These are phyloP conservation scores for Nipponia nippon DNA, from an alignment of 2,113 vertebrate species.

Conservation along the genomic window DNA sequence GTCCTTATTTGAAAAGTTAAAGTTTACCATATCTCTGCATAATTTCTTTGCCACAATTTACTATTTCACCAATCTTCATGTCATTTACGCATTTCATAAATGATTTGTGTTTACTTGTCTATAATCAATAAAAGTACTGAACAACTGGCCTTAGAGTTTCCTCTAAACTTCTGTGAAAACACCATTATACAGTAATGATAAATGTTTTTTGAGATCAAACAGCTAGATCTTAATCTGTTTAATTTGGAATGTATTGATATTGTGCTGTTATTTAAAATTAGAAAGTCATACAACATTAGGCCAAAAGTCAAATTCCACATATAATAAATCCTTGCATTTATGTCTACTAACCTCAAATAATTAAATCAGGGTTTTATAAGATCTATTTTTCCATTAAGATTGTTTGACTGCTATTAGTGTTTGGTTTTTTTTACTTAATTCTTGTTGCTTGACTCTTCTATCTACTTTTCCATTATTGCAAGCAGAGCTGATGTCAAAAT, in stretches of 20 bases:
- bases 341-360: neutral
- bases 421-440: neutral
- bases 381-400: neutral
- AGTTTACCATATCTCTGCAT: neutral
- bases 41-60: neutral
- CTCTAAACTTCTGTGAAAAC: neutral
- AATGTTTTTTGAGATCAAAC: neutral
- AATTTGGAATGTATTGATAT: neutral
- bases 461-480: neutral
- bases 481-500: neutral
- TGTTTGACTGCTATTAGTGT: neutral
- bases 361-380: neutral
- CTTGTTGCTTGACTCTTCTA: neutral
- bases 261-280: neutral
- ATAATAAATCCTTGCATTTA: neutral
- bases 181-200: neutral
- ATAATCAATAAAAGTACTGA: neutral
- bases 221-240: neutral
- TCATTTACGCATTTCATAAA: neutral
- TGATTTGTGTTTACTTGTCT: neutral
- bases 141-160: neutral
- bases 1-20: neutral
- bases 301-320: neutral
- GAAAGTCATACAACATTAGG: neutral
- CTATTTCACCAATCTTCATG: neutral